These are phyloP conservation scores for Lanius collurio DNA, from an alignment of 2,113 vertebrate species.

Conservation along the genomic window DNA sequence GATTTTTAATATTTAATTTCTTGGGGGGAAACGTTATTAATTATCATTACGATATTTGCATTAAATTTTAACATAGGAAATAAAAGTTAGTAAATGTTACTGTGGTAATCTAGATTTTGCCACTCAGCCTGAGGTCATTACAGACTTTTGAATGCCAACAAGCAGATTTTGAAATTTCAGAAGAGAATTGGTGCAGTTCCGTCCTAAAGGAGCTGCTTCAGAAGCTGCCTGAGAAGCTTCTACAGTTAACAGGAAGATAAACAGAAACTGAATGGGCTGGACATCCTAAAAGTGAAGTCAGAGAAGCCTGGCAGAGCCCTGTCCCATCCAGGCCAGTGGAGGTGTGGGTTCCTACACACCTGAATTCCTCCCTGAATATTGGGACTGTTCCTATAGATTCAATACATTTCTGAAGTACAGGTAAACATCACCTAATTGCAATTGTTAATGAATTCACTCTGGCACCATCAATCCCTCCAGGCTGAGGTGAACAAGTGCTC, in stretches of 20 bases:
- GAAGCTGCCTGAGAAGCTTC: background rate
- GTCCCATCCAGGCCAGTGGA: rapidly evolving
- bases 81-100: background rate
- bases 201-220: background rate
- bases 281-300: rapidly evolving
- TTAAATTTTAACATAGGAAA: background rate
- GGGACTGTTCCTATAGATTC: rapidly evolving
- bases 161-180: background rate
- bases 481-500: background rate
- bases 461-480: background rate
- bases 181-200: background rate
- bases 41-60: background rate
- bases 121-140: background rate
- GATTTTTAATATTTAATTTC: background rate
- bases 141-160: background rate
- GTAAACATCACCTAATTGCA: background rate
- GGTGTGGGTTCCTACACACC: background rate
- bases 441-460: rapidly evolving
- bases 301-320: background rate
- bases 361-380: background rate
- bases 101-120: background rate
- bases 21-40: background rate
- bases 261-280: background rate
- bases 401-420: rapidly evolving
- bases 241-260: no score